These are phyloP conservation scores for Sesamia nonagrioides DNA, from an alignment of 1,140 invertebrate species.

Conservation along the genomic window DNA sequence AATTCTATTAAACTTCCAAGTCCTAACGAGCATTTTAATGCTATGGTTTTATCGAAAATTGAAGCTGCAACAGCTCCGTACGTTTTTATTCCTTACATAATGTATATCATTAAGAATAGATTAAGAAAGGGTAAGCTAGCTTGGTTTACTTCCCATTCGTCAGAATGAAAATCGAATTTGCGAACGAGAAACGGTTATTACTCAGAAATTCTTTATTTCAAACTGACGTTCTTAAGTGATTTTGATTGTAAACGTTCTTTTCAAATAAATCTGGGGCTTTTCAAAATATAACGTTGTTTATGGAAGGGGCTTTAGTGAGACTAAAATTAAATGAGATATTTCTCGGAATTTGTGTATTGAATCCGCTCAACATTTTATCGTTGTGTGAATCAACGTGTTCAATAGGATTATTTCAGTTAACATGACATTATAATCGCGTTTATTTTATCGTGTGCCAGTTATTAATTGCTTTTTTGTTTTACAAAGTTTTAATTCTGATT, in stretches of 20 bases:
- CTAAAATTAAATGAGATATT: too few species aligned
- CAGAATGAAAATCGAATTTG: slow-evolving; percentile 25
- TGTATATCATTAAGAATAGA: slow-evolving; percentile 23
- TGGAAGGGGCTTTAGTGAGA: too few species aligned
- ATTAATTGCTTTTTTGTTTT: too few species aligned
- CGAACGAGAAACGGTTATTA: background rate
- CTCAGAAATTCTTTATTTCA: background rate
- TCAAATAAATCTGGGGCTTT: too few species aligned
- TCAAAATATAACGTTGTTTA: too few species aligned
- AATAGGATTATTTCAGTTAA: too few species aligned
- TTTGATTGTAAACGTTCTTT: slow-evolving; percentile 4
- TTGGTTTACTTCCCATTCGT: background rate
- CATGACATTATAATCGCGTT: too few species aligned
- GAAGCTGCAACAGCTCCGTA: background rate
- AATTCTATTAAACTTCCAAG: background rate
- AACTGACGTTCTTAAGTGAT: background rate
- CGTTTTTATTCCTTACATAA: background rate
- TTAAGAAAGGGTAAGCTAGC: background rate
- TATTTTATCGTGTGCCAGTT: too few species aligned
- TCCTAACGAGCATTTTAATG: background rate
- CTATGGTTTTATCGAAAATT: background rate
- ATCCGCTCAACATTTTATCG: too few species aligned
- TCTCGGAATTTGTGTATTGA: too few species aligned
- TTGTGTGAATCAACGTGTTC: too few species aligned
- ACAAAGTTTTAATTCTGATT: background rate